These are phyloP conservation scores for Glaucomys volans DNA, from an alignment of 2,113 vertebrate species.

Conservation along the genomic window DNA sequence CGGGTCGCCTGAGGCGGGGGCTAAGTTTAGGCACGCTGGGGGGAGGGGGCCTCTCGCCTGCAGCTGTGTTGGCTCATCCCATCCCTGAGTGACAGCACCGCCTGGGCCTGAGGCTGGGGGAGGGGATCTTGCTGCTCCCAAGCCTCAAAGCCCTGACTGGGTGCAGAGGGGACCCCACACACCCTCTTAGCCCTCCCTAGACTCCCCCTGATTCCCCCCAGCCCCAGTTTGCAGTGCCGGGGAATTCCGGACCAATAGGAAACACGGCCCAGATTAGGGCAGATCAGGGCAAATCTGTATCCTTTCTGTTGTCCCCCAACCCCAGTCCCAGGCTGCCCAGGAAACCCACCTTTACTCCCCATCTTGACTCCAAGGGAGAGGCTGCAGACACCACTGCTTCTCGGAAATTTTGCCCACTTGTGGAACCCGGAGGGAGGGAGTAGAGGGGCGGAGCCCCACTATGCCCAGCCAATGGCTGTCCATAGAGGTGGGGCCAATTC, in stretches of 20 bases:
- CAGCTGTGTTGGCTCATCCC: conserved; percentile 72
- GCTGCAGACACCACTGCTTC: conserved; percentile 57
- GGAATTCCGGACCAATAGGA: not conserved
- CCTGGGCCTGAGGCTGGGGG: conserved; percentile 70
- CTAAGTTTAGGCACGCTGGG: conserved; percentile 79
- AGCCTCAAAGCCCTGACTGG: not conserved
- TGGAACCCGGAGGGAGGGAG: conserved; percentile 21
- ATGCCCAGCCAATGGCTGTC: conserved; percentile 72
- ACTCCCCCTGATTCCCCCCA: not conserved
- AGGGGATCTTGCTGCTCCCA: conserved; percentile 44
- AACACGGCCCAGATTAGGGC: not conserved
- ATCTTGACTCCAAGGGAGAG: conserved; percentile 57
- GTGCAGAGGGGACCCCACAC: conserved; percentile 22
- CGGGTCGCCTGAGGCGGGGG: conserved; percentile 74
- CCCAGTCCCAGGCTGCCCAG: not conserved
- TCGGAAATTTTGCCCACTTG: conserved; percentile 62
- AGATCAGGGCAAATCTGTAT: not conserved
- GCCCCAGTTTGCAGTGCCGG: not conserved
- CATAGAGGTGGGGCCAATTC: conserved; percentile 56
- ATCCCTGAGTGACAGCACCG: conserved; percentile 67
- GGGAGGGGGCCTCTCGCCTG: conserved; percentile 8
- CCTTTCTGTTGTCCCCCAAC: not conserved
- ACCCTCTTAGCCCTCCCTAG: not conserved
- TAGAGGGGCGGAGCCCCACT: conserved; percentile 34
- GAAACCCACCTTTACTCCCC: conserved; percentile 73